A percentile compares a stretch with the other conserved stretches of the same genome.
These are phyloP conservation scores for Epistrophe grossulariae DNA, from an alignment of 2,888 invertebrate genomes.

Conservation along the genomic window DNA sequence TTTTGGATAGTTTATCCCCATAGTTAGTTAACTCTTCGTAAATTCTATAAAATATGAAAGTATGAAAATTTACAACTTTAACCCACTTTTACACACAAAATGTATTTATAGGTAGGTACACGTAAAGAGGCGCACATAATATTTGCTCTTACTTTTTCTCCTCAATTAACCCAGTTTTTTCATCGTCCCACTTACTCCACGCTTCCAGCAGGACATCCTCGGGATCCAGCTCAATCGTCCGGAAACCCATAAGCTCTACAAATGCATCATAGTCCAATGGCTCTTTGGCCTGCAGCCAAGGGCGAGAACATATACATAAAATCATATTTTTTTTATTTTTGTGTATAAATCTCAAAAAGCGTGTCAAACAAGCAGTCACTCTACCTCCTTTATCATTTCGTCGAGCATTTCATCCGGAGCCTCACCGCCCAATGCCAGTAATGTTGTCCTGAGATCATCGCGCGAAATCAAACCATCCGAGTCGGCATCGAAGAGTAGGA, in stretches of 20 bases:
- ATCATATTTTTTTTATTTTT: conserved; percentile 41
- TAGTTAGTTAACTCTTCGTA: conserved; percentile 87
- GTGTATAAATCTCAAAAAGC: conserved; percentile 72
- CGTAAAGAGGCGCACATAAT: neutral
- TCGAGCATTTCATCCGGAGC: conserved; percentile 86
- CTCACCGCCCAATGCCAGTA: conserved; percentile 86
- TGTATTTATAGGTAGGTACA: neutral
- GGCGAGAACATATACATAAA: conserved; percentile 57
- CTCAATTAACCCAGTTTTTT: conserved; percentile 87
- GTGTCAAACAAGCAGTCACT: conserved; percentile 69
- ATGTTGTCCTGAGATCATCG: conserved; percentile 87
- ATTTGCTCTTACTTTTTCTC: conserved; percentile 85
- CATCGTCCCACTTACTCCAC: conserved; percentile 87
- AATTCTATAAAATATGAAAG: conserved; percentile 84
- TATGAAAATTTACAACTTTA: conserved; percentile 45
- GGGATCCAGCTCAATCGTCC: conserved; percentile 87
- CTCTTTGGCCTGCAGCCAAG: conserved; percentile 82
- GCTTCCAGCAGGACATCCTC: conserved; percentile 87
- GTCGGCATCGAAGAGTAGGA: conserved; percentile 87
- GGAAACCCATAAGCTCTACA: conserved; percentile 86
- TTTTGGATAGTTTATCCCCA: conserved; percentile 87
- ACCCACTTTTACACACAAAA: conserved; percentile 19
- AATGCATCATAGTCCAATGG: conserved; percentile 88
- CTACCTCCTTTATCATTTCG: conserved; percentile 87
- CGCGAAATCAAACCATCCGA: conserved; percentile 88